Base-by-base conservation (phyloP, 2,113 vertebrate genomes). In the Cheilinus undulatus region DNA sequence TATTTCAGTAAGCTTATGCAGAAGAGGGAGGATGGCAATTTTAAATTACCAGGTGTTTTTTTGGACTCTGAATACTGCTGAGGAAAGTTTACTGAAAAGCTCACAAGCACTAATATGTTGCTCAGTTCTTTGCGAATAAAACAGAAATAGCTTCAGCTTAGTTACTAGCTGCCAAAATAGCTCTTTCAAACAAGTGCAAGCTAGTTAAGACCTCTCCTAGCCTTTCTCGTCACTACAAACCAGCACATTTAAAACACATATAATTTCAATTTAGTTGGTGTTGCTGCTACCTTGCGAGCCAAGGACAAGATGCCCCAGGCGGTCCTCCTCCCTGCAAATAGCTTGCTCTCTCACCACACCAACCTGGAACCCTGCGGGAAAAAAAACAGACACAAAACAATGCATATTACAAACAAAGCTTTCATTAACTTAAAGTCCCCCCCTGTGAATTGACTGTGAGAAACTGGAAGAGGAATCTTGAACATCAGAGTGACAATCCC, bases 301-400 rank as follows among this genome's bases (percentile, higher is more conserved):
- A 80, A 90, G 91, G 85, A 89, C 87, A 57, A 75, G 32, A 78
- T 69, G 85, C 73, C 86, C 85, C 80, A 89, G 91, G 88, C 80
- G 74, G 88, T 86, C 87, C 84, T 70, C 78, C 85, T 86, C 76
- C 85, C 74, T 66, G 71, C 82, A 87, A 85, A 84, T 83, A 90
- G 84, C 86, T 87, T 84, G 83, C 88, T 89, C 88, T 86, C 60
- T 89, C 74, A 82, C 88, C 71, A 84, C 87, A 89, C 91, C 89
- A 91, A 94, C 92, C 91, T 94, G 92, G 92, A 93, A 90, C 90
- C 92, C 89, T 92, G 75, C 10, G 40, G 20, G 5, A 0, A 1
- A 14, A 40, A 43, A 49, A 24, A 22, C 1, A 11, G 8, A 26
- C 4, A 28, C 1, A 10, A 19, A 60, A 32, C 27, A 7, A 8